Evolutionary conservation across 2,113 vertebrate genomes (phyloP).

Genomic region (Phalacrocorax aristotelis): DNA sequence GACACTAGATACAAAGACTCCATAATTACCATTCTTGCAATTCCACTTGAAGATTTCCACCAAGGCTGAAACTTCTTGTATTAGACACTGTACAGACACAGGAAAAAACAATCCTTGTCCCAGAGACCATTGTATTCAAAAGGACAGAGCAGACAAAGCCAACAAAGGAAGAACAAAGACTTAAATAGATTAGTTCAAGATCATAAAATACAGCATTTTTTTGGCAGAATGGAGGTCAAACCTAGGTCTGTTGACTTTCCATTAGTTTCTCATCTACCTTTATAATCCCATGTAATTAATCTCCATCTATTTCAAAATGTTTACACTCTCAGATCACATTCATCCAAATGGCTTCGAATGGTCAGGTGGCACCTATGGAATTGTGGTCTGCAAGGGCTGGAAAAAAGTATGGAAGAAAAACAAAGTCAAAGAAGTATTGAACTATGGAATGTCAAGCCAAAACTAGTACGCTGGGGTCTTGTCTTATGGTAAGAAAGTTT

Average conservation of each 20-base stretch:
- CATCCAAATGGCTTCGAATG: background rate
- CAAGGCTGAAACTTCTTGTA: background rate
- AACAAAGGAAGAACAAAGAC: background rate
- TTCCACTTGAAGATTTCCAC: constrained; percentile 34
- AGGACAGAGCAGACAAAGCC: background rate
- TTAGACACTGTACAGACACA: background rate
- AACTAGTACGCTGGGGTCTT: background rate
- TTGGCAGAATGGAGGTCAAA: background rate
- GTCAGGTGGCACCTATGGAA: background rate
- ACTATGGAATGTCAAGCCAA: background rate
- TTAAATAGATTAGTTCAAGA: background rate
- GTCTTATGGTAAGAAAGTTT: background rate
- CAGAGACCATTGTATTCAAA: background rate
- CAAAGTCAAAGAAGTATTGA: background rate
- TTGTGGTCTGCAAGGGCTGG: background rate
- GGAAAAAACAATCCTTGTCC: background rate
- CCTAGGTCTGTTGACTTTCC: background rate
- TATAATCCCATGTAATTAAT: background rate
- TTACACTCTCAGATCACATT: background rate
- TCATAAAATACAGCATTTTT: background rate
- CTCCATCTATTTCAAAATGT: background rate
- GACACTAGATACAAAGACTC: constrained; percentile 52
- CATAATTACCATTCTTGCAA: constrained; percentile 55
- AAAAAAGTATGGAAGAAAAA: background rate
- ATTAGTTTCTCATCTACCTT: background rate